Base-by-base conservation (phyloP, 2,113 vertebrate species). In the Amphiprion percula region DNA sequence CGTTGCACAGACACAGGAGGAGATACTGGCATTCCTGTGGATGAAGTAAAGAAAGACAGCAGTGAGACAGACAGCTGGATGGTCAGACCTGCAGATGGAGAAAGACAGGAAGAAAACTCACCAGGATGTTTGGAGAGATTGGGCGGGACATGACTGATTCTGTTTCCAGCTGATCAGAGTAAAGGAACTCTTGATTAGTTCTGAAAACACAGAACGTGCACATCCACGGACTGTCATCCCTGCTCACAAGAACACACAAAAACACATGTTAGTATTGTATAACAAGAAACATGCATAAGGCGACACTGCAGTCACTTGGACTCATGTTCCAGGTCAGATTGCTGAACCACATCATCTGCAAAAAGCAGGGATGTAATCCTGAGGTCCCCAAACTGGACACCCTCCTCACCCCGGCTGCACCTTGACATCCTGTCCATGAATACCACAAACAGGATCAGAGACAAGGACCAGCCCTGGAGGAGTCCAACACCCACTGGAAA, bases 11-110 rank as follows among this genome's bases (percentile, higher is more conserved):
- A 62, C 0, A 49, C 56, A 95, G 63, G 77, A 94, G 82, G 56
- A 95, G 93, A 52, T 92, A 93, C 41, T 94, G 88, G 60, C 94
- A 95, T 17, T 90, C 50, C 94, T 95, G 86, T 73, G 1, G 44
- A 61, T 46, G 55, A 9, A 66, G 24, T 71, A 5, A 41, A 19
- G 41, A 10, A 14, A 12, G 55, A 55, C 8, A 30, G 44, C 39
- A 9, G 30, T 17, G 37, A 53, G 0, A 50, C n/a, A 3, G 56
- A 10, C 21, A 15, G 19, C 26, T 12, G 4, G 19, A 41, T 4
- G 28, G 5, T 17, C 10, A 46, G 10, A 71, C 7, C 1, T 17
- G 4, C 28, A 52, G 39, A 30, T 14, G 47, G 59, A 56, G 5
- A 62, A 15, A 52, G 16, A 44, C 3, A 30, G 30, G 66, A 5